Percentiles rank a stretch among this genome's conserved stretches.
Conservation (phyloP, 1,140 invertebrate genomes). For the Venturia canescens region DNA sequence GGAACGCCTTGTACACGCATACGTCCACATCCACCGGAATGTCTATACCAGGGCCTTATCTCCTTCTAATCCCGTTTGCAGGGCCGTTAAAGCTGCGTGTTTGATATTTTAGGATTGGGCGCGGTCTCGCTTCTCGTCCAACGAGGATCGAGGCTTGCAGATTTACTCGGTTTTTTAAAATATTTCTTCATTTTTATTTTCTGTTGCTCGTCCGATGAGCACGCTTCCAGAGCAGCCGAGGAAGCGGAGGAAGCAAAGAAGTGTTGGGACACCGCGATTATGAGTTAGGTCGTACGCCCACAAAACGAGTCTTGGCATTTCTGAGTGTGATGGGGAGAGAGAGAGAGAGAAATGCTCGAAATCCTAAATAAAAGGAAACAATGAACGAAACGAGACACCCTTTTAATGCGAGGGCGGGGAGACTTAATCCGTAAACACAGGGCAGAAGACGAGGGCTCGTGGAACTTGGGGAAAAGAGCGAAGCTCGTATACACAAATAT, state of each 20-base stretch:
- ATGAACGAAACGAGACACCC: background rate
- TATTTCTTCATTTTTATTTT: too few species aligned
- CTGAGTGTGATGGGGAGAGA: background rate
- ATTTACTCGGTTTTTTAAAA: conserved; percentile 19
- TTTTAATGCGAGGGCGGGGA: conserved; percentile 23
- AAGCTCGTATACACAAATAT: background rate
- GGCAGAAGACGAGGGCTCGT: background rate
- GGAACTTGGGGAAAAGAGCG: background rate
- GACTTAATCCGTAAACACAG: conserved; percentile 40
- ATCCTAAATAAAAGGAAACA: conserved; percentile 24
- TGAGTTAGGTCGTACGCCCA: conserved; percentile 1
- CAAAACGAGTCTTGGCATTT: background rate
- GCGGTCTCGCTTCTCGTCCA: conserved; percentile 17
- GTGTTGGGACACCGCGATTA: background rate
- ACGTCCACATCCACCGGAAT: background rate
- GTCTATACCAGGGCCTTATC: conserved; percentile 28
- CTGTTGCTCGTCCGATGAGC: background rate
- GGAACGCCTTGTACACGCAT: too few species aligned
- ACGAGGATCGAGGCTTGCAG: background rate
- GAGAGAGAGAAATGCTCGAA: background rate
- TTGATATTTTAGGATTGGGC: conserved; percentile 55
- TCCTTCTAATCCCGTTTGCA: conserved; percentile 46
- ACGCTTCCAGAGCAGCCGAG: conserved; percentile 6
- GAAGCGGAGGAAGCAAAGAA: background rate
- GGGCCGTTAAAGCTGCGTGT: conserved; percentile 48